phyloP scores from a whole-genome alignment of 2,113 vertebrate species.

The Antechinus stuartii region DNA sequence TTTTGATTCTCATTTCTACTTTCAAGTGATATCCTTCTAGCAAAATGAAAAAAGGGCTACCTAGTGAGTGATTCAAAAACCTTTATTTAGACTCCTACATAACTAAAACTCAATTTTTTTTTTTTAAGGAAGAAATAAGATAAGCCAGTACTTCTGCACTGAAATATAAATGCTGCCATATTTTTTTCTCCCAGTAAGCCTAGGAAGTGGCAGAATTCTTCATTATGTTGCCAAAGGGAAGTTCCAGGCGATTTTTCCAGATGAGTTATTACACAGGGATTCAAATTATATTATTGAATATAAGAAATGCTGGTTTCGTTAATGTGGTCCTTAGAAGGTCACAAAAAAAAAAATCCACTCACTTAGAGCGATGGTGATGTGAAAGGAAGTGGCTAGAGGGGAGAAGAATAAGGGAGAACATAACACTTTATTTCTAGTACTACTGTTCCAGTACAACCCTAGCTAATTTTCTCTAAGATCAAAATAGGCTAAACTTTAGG shows the following conservation, averaged over 20 bases:
- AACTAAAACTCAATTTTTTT: slow-evolving; percentile 31
- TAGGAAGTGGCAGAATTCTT: neutral
- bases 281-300: slow-evolving; percentile 57
- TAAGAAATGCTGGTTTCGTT: slow-evolving; percentile 45
- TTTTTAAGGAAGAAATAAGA: neutral
- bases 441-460: neutral
- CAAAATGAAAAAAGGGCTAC: slow-evolving; percentile 43
- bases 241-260: slow-evolving; percentile 49
- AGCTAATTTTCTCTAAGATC: neutral
- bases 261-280: slow-evolving; percentile 53
- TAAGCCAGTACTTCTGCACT: neutral
- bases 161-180: neutral
- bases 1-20: slow-evolving; percentile 45
- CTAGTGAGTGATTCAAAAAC: slow-evolving; percentile 22
- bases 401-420: neutral
- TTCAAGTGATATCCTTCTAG: slow-evolving; percentile 48
- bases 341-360: slow-evolving; percentile 44
- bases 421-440: neutral
- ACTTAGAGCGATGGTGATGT: slow-evolving; percentile 34
- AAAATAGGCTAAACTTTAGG: slow-evolving; percentile 33
- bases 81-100: slow-evolving; percentile 48
- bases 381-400: slow-evolving; percentile 43
- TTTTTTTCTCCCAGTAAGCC: slow-evolving; percentile 28
- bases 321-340: slow-evolving; percentile 54
- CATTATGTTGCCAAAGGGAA: slow-evolving; percentile 43